phyloP scores from a whole-genome alignment of 2,888 invertebrate genomes.

The Nephrotoma appendiculata region DNA sequence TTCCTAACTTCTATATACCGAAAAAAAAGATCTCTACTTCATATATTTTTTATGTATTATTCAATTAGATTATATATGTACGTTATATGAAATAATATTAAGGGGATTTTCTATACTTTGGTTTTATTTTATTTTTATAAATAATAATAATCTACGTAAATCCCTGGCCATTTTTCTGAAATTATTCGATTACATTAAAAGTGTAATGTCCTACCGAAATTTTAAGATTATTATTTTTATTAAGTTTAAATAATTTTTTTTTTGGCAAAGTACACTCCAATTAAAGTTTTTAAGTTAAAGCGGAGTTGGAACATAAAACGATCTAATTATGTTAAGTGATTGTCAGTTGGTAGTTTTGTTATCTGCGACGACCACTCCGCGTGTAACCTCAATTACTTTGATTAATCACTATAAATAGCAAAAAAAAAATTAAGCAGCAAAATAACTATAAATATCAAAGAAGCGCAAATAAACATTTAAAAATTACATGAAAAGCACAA shows the following conservation, averaged over 20 bases:
- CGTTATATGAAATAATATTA: background rate
- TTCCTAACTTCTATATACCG: background rate
- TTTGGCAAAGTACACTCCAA: background rate
- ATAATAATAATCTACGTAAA: background rate
- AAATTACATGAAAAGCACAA: background rate
- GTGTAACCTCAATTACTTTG: background rate
- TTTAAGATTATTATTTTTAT: background rate
- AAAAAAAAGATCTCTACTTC: background rate
- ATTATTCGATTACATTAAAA: background rate
- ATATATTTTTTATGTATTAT: background rate
- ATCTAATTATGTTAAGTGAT: background rate
- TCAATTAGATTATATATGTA: background rate
- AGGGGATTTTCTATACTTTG: background rate
- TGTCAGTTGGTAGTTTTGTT: background rate
- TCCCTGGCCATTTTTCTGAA: background rate
- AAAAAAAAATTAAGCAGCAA: background rate
- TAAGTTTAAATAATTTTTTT: background rate
- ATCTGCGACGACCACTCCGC: background rate
- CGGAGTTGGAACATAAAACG: too few species aligned
- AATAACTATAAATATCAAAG: background rate
- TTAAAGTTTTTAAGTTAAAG: background rate
- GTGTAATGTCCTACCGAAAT: background rate
- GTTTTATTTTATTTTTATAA: background rate
- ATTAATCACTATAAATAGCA: background rate
- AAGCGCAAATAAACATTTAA: background rate